Evolutionary conservation across 2,113 vertebrate genomes (phyloP).

Genomic region (Psammodynastes pulverulentus): DNA sequence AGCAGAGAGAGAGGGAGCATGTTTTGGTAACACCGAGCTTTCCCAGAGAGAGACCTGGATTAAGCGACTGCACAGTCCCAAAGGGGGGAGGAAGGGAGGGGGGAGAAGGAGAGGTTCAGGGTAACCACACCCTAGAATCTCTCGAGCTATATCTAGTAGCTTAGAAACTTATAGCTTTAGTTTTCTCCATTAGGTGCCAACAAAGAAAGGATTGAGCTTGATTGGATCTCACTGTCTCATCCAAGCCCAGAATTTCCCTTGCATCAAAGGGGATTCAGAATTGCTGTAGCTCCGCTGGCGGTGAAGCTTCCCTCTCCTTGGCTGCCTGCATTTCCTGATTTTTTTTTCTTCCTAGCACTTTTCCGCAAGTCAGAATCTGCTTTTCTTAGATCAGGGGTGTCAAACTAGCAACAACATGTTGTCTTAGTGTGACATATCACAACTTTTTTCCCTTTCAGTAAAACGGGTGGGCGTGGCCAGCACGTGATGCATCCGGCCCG

Average conservation of each 20-base stretch:
- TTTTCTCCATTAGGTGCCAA: neutral
- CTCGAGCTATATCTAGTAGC: neutral
- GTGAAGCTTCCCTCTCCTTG: neutral
- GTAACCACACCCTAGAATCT: neutral
- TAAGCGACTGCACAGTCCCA: neutral
- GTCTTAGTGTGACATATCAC: too few relatives aligned
- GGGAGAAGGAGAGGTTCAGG: neutral
- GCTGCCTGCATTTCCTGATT: neutral
- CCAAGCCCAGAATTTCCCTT: neutral
- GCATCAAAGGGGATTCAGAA: neutral
- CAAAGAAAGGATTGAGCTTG: neutral
- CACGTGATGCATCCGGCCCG: too few relatives aligned
- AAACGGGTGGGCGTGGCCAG: too few relatives aligned
- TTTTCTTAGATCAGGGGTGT: neutral
- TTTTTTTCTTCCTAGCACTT: neutral
- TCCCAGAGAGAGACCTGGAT: neutral
- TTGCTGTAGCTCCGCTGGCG: neutral
- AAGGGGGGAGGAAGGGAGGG: too few relatives aligned
- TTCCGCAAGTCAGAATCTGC: neutral
- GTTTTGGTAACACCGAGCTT: neutral
- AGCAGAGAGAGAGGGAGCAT: neutral
- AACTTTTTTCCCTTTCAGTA: too few relatives aligned
- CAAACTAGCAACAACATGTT: too few relatives aligned
- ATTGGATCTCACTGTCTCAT: neutral
- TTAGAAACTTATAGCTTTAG: neutral